Percentiles rank a stretch among this genome's conserved stretches.
Evolutionary conservation across 2,113 vertebrate genomes (phyloP).

Genomic region (Struthidea cinerea): DNA sequence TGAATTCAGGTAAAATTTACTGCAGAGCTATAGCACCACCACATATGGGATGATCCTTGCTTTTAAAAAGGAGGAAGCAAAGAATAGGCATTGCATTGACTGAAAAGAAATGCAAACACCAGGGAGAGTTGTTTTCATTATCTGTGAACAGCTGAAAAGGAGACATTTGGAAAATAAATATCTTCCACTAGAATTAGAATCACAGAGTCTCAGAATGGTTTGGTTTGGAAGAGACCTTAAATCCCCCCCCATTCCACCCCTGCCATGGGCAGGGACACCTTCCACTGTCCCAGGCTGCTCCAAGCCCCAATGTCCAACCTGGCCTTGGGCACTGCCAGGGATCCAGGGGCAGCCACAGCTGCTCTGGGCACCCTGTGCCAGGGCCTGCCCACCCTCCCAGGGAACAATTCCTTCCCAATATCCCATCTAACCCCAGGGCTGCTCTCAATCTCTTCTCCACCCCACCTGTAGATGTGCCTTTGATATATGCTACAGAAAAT

Average conservation of each 20-base stretch:
- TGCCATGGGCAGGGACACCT: neutral
- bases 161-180: neutral
- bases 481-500: neutral
- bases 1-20: neutral
- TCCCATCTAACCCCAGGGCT: neutral
- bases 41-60: neutral
- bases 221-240: neutral
- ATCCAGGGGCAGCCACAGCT: neutral
- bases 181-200: neutral
- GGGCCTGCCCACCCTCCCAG: neutral
- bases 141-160: neutral
- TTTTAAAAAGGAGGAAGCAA: neutral
- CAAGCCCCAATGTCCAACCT: neutral
- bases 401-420: neutral
- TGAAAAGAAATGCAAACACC: neutral
- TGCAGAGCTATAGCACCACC: neutral
- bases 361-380: neutral
- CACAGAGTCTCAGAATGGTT: neutral
- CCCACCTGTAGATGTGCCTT: neutral
- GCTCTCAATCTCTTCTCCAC: neutral
- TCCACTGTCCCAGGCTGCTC: neutral
- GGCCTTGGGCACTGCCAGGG: neutral
- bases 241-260: fast-evolving
- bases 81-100: neutral
- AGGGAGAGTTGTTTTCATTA: neutral